phyloP scores from a whole-genome alignment of 2,113 vertebrate species.

The Reinhardtius hippoglossoides region DNA sequence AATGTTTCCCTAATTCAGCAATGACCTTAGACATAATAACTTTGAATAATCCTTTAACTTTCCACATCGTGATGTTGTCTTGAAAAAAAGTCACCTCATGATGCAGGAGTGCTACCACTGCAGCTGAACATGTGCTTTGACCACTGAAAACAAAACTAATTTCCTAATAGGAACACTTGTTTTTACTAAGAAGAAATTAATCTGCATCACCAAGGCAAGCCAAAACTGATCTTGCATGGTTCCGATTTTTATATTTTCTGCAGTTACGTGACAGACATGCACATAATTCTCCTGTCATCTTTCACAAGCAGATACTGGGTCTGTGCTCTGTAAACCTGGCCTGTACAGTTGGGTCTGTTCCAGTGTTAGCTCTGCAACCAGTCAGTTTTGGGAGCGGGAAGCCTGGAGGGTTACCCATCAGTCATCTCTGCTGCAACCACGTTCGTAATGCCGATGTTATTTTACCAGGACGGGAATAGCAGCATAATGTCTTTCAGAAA shows the following conservation, averaged over 20 bases:
- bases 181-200: conserved; percentile 2
- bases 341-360: not conserved
- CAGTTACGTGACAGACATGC: not conserved
- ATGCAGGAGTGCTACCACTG: not conserved
- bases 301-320: too few relatives aligned
- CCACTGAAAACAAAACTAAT: conserved; percentile 22
- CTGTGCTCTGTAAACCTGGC: conserved; percentile 8
- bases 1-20: not conserved
- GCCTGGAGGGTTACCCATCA: conserved; percentile 58
- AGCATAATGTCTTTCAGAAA: conserved; percentile 58
- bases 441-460: conserved; percentile 51
- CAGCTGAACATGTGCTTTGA: conserved; percentile 41
- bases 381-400: conserved; percentile 38
- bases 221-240: conserved; percentile 11
- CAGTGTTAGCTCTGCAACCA: not conserved
- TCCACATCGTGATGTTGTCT: not conserved
- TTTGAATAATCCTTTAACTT: conserved; percentile 5
- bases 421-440: conserved; percentile 47
- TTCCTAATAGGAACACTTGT: conserved; percentile 17
- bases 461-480: conserved; percentile 63
- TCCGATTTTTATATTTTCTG: not conserved
- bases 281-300: too few relatives aligned
- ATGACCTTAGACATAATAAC: not conserved
- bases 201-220: not conserved
- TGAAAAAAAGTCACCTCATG: not conserved